Evolutionary conservation across 2,797 vertebrate genomes (phyloP).

Genomic region (Artibeus lituratus): DNA sequence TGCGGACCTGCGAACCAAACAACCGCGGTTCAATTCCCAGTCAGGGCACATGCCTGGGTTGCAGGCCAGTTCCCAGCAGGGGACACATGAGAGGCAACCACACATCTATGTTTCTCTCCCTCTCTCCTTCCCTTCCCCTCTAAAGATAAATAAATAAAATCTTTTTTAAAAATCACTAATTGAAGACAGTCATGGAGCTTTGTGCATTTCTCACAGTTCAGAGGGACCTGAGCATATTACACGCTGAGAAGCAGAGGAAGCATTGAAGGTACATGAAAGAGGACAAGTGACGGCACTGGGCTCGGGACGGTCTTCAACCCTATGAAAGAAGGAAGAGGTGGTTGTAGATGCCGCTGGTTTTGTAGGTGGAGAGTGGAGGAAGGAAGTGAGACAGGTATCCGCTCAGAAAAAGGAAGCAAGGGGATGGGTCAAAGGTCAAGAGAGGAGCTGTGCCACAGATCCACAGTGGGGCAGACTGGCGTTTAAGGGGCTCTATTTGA

Average conservation of each 20-base stretch:
- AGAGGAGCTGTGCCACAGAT: background rate
- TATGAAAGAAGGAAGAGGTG: background rate
- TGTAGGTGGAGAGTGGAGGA: background rate
- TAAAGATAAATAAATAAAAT: too few species aligned
- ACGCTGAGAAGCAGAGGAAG: background rate
- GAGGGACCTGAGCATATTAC: background rate
- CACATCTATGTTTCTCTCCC: too few species aligned
- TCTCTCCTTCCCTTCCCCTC: too few species aligned
- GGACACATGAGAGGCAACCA: too few species aligned
- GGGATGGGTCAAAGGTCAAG: background rate
- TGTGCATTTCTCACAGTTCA: background rate
- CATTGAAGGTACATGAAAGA: background rate
- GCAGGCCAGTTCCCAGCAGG: too few species aligned
- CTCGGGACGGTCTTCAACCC: background rate
- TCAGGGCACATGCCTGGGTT: too few species aligned
- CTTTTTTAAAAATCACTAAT: background rate
- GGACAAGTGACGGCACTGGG: background rate
- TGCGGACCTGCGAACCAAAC: too few species aligned
- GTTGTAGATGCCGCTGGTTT: background rate
- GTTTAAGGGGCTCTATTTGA: background rate
- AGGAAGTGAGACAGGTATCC: background rate
- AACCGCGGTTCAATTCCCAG: too few species aligned
- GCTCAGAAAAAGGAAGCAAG: background rate
- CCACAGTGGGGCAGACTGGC: background rate
- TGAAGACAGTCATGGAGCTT: background rate